Evolutionary conservation across 1,140 invertebrate species (phyloP).

Genomic region (Hylaeus volcanicus): DNA sequence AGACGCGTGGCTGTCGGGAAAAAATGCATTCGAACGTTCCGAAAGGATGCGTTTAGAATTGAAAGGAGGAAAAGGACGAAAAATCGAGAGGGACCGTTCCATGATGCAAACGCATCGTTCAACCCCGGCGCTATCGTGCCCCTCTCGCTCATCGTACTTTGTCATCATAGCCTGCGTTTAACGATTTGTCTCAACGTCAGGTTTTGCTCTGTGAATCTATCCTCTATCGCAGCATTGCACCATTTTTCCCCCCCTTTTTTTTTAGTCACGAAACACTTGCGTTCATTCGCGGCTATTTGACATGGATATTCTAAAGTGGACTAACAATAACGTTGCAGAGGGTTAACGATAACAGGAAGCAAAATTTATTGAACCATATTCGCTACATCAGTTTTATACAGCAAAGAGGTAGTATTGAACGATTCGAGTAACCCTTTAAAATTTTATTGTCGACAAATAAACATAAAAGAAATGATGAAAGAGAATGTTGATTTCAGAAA

Average conservation of each 20-base stretch:
- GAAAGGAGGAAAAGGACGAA: constrained; percentile 10
- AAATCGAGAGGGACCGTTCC: neutral
- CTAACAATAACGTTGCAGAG: too few species aligned
- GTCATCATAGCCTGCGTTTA: constrained; percentile 50
- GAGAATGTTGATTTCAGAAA: too few species aligned
- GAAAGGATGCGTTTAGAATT: constrained; percentile 47
- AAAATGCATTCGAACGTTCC: constrained; percentile 31
- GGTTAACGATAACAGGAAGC: too few species aligned
- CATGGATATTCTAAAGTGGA: too few species aligned
- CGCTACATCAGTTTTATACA: too few species aligned
- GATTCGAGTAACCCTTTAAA: too few species aligned
- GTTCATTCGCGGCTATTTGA: too few species aligned
- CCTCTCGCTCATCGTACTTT: constrained; percentile 57
- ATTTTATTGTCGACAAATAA: too few species aligned
- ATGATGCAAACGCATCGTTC: constrained; percentile 23
- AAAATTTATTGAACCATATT: too few species aligned
- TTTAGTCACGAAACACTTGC: too few species aligned
- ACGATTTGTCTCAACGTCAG: constrained; percentile 39
- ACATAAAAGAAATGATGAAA: too few species aligned
- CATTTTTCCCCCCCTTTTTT: neutral
- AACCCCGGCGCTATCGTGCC: constrained; percentile 44
- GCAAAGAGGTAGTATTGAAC: too few species aligned
- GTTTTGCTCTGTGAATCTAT: constrained; percentile 37
- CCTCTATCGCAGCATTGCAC: constrained; percentile 8
- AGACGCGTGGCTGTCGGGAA: constrained; percentile 18